Conservation (phyloP, 2,797 vertebrate species). For the Enteromius argenteus region DNA sequence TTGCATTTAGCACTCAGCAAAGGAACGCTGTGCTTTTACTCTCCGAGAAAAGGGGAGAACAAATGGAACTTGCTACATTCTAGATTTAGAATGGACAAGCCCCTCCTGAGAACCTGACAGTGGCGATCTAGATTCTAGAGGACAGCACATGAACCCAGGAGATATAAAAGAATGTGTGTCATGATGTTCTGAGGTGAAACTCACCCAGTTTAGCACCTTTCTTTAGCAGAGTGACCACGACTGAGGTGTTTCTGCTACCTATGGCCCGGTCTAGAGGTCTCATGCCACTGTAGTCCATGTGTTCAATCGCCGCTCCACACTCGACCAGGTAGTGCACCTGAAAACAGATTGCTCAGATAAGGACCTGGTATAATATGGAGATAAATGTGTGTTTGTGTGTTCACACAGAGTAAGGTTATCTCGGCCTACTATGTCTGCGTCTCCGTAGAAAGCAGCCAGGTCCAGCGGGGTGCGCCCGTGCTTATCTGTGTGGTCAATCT, state of each 20-base stretch:
- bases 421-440: slow-evolving; percentile 90
- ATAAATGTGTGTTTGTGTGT: background rate
- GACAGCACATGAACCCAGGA: slow-evolving; percentile 27
- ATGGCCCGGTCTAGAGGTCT: slow-evolving; percentile 87
- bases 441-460: slow-evolving; percentile 93
- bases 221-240: slow-evolving; percentile 90
- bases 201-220: slow-evolving; percentile 94
- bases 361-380: background rate
- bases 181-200: slow-evolving; percentile 53
- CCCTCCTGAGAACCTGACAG: slow-evolving; percentile 48
- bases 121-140: slow-evolving; percentile 55
- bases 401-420: slow-evolving; percentile 16
- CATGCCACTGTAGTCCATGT: slow-evolving; percentile 88
- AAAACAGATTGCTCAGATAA: background rate
- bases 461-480: slow-evolving; percentile 94
- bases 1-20: slow-evolving; percentile 55
- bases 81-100: slow-evolving; percentile 54
- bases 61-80: slow-evolving; percentile 38
- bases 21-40: slow-evolving; percentile 38
- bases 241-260: slow-evolving; percentile 91
- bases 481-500: slow-evolving; percentile 90
- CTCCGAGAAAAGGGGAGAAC: slow-evolving; percentile 24
- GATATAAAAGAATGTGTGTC: slow-evolving; percentile 29
- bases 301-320: slow-evolving; percentile 90
- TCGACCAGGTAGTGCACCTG: slow-evolving; percentile 93